Conservation (phyloP, 2,888 invertebrate genomes). For the Andrena fulva region DNA sequence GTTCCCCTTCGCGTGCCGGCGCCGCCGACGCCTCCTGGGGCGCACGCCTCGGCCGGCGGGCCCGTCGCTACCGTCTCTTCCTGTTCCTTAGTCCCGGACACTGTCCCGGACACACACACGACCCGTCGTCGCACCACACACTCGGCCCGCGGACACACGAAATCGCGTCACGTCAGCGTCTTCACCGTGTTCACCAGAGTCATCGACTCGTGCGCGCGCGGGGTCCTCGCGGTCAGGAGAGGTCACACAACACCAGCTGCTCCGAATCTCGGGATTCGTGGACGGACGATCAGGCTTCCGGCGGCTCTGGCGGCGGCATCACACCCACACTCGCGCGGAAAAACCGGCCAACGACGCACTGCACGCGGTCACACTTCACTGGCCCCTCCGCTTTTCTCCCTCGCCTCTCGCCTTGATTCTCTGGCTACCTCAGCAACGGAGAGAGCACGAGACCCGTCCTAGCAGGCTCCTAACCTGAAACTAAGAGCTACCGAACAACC, state of each 20-base stretch:
- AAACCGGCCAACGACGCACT: constrained; percentile 45
- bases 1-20: constrained; percentile 68
- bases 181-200: constrained; percentile 51
- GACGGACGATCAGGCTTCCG: constrained; percentile 44
- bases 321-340: constrained; percentile 55
- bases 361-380: constrained; percentile 59
- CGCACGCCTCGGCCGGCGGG: constrained; percentile 70
- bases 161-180: constrained; percentile 46
- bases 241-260: constrained; percentile 31
- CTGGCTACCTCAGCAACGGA: constrained; percentile 68
- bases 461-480: constrained; percentile 85
- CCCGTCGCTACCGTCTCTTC: constrained; percentile 68
- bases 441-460: constrained; percentile 84
- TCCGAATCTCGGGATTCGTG: constrained; percentile 12
- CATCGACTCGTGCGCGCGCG: constrained; percentile 33
- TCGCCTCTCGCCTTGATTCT: constrained; percentile 4
- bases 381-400: constrained; percentile 40
- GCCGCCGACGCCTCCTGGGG: constrained; percentile 71
- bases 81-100: constrained; percentile 57
- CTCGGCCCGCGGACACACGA: constrained; percentile 55
- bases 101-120: constrained; percentile 49
- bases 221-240: constrained; percentile 3
- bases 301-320: constrained; percentile 45
- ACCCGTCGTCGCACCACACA: constrained; percentile 51
- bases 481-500: constrained; percentile 84